phyloP scores from a whole-genome alignment of 2,888 invertebrate genomes.

The Dascillus cervinus region DNA sequence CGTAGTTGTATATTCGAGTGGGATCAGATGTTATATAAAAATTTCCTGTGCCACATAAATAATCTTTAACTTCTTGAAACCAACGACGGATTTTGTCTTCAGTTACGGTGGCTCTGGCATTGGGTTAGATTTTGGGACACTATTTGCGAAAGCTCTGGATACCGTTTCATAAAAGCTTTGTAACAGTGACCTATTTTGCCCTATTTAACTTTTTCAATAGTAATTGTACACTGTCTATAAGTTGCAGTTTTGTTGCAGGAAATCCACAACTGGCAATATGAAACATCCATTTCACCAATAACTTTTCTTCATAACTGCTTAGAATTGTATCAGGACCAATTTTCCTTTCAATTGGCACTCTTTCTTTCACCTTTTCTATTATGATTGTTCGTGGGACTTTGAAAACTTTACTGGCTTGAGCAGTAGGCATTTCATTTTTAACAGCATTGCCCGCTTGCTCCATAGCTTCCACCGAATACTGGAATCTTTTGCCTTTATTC shows the following conservation, averaged over 20 bases:
- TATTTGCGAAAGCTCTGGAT: slow-evolving; percentile 22
- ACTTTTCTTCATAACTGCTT: too few relatives aligned
- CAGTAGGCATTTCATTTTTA: too few relatives aligned
- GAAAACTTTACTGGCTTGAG: slow-evolving; percentile 3
- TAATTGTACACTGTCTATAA: slow-evolving; percentile 5
- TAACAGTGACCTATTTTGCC: slow-evolving; percentile 22
- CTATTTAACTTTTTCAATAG: slow-evolving; percentile 1
- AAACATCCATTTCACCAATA: too few relatives aligned
- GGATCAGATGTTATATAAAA: slow-evolving; percentile 18
- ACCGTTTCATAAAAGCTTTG: slow-evolving; percentile 8
- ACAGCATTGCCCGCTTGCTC: too few relatives aligned
- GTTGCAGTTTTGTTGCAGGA: slow-evolving; percentile 3
- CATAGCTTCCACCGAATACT: too few relatives aligned
- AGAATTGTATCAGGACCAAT: too few relatives aligned
- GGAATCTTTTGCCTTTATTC: too few relatives aligned
- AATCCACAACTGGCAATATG: too few relatives aligned
- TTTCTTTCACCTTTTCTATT: too few relatives aligned
- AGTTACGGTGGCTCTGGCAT: slow-evolving; percentile 23
- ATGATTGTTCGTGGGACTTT: too few relatives aligned
- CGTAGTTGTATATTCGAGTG: slow-evolving; percentile 30
- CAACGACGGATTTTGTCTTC: slow-evolving; percentile 22
- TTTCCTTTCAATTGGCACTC: too few relatives aligned
- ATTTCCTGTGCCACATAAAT: slow-evolving; percentile 22
- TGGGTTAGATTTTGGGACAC: slow-evolving; percentile 25
- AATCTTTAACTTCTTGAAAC: slow-evolving; percentile 25